Evolutionary conservation across 2,113 vertebrate genomes (phyloP).

Genomic region (Notothenia coriiceps): DNA sequence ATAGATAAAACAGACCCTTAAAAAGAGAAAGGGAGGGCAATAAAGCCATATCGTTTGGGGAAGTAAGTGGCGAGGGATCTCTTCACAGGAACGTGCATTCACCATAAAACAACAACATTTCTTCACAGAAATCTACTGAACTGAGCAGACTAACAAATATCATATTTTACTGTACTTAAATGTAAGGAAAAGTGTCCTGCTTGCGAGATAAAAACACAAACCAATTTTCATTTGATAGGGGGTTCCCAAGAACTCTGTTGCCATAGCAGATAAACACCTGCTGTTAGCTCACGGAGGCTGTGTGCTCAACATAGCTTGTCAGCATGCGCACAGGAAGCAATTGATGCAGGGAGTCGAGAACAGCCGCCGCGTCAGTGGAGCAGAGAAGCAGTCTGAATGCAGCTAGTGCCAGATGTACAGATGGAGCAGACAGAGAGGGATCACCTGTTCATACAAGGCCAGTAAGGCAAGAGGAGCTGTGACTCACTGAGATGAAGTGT

Average conservation of each 20-base stretch:
- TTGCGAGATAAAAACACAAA: conserved; percentile 3
- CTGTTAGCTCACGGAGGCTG: background rate
- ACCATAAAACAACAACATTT: background rate
- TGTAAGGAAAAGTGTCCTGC: background rate
- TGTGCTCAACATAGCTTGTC: conserved; percentile 1
- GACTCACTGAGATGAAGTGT: conserved; percentile 48
- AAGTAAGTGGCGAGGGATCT: background rate
- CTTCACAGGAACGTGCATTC: background rate
- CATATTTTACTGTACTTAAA: background rate
- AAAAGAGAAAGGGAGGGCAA: background rate
- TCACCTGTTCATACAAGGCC: conserved; percentile 50
- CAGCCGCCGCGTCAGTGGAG: background rate
- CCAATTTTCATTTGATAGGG: background rate
- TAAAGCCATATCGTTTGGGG: conserved; percentile 10
- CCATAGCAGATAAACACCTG: conserved; percentile 9
- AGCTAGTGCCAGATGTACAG: conserved; percentile 51
- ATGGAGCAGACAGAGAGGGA: conserved; percentile 57
- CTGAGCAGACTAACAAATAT: background rate
- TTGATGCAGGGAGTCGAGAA: background rate
- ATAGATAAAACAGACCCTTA: background rate
- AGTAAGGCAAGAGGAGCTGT: conserved; percentile 33
- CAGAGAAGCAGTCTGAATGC: conserved; percentile 24
- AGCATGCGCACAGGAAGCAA: background rate
- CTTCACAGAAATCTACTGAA: background rate
- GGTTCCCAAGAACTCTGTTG: background rate